A percentile compares a stretch with the other conserved stretches of the same genome.
phyloP scores from a whole-genome alignment of 2,113 vertebrate genomes.

The Monopterus albus region DNA sequence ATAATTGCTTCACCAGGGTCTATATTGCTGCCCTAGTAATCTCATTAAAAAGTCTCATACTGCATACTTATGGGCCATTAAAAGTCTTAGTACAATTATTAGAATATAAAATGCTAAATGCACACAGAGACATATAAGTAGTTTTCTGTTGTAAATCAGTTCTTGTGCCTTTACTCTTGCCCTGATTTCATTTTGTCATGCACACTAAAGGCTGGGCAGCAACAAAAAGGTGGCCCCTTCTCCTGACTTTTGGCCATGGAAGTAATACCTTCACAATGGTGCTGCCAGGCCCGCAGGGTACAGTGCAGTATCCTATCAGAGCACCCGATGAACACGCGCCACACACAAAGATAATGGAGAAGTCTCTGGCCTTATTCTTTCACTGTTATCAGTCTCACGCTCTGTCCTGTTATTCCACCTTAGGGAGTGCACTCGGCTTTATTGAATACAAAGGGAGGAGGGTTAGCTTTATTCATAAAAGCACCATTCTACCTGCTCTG shows the following conservation, averaged over 20 bases:
- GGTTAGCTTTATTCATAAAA: slow-evolving; percentile 56
- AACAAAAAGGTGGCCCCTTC: slow-evolving; percentile 47
- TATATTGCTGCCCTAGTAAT: slow-evolving; percentile 74
- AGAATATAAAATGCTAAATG: slow-evolving; percentile 56
- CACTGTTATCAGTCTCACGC: slow-evolving; percentile 68
- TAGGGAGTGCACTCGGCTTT: slow-evolving; percentile 35
- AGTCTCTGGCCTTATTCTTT: slow-evolving; percentile 74
- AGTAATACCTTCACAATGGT: slow-evolving; percentile 80
- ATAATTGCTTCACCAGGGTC: slow-evolving; percentile 73
- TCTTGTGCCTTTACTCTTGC: slow-evolving; percentile 33
- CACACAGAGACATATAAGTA: slow-evolving; percentile 26
- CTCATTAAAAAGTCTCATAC: slow-evolving; percentile 80
- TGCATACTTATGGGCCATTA: slow-evolving; percentile 74
- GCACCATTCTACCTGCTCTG: slow-evolving; percentile 39
- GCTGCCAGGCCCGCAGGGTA: slow-evolving; percentile 68
- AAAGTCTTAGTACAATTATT: slow-evolving; percentile 76
- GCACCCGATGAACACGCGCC: slow-evolving; percentile 61
- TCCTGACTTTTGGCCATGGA: slow-evolving; percentile 73
- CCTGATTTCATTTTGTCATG: slow-evolving; percentile 33
- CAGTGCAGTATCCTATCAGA: slow-evolving; percentile 61
- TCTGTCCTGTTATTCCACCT: slow-evolving; percentile 38
- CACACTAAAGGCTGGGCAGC: slow-evolving; percentile 54
- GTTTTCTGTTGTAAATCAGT: slow-evolving; percentile 43
- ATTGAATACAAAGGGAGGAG: slow-evolving; percentile 16
- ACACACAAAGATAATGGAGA: slow-evolving; percentile 77